Evolutionary conservation across 2,888 invertebrate genomes (phyloP).

Genomic region (Brachynemurus nebulosus): DNA sequence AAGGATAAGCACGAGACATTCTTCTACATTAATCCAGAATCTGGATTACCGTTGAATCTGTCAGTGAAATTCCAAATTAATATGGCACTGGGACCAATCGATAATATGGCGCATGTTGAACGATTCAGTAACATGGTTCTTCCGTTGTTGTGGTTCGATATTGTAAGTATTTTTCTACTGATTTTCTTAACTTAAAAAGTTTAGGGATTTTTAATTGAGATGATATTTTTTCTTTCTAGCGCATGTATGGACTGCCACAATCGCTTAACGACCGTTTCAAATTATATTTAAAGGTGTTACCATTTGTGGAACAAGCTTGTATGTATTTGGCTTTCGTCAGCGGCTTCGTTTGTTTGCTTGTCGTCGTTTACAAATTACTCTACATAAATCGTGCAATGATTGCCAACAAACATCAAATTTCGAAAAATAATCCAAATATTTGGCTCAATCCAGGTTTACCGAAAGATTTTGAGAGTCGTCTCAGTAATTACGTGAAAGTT

Average conservation of each 20-base stretch:
- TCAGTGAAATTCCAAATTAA: constrained; percentile 78
- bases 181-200: too few relatives aligned
- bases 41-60: constrained; percentile 65
- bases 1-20: constrained; percentile 48
- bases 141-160: constrained; percentile 81
- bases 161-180: constrained; percentile 48
- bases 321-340: constrained; percentile 40
- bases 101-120: constrained; percentile 47
- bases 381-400: constrained; percentile 4
- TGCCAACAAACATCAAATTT: neutral
- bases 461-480: neutral
- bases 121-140: constrained; percentile 57
- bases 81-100: constrained; percentile 61
- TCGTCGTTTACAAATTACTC: constrained; percentile 31
- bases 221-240: constrained; percentile 35
- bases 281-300: constrained; percentile 58
- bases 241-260: constrained; percentile 52
- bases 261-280: constrained; percentile 48
- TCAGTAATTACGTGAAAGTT: constrained; percentile 7
- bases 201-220: neutral
- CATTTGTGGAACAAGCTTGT: constrained; percentile 40
- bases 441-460: neutral
- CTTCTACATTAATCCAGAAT: constrained; percentile 68
- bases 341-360: constrained; percentile 36
- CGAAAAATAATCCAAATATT: neutral